These are phyloP conservation scores for Cygnus atratus DNA, from an alignment of 2,113 vertebrate genomes.

Conservation along the genomic window DNA sequence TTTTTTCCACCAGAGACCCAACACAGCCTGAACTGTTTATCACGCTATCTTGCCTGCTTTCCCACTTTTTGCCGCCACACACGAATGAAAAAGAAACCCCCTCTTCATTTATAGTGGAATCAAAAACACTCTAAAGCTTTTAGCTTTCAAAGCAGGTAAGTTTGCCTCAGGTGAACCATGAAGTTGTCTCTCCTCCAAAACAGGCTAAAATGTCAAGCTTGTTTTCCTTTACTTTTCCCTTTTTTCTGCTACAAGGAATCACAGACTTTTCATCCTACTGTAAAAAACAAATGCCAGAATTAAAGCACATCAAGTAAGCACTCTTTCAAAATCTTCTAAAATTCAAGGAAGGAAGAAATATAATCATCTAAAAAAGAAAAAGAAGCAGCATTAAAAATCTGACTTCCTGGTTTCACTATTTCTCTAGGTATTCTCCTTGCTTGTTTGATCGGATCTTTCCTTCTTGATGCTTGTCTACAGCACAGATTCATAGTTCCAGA, in stretches of 20 bases:
- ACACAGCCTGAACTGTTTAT: constrained; percentile 57
- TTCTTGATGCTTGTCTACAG: constrained; percentile 69
- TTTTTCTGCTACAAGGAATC: constrained; percentile 63
- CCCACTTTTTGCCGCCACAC: constrained; percentile 58
- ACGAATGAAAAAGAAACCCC: constrained; percentile 46
- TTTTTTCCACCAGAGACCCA: constrained; percentile 57
- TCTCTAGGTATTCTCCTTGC: constrained; percentile 24
- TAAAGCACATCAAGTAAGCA: constrained; percentile 61
- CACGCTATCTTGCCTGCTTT: constrained; percentile 42
- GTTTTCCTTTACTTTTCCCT: constrained; percentile 41
- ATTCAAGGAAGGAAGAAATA: constrained; percentile 43
- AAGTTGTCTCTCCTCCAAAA: constrained; percentile 44
- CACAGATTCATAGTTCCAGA: constrained; percentile 64
- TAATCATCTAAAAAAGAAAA: constrained; percentile 40
- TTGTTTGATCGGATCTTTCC: constrained; percentile 38
- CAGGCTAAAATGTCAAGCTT: constrained; percentile 4
- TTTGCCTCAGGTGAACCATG: constrained; percentile 50
- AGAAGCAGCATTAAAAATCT: constrained; percentile 48
- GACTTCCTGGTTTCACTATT: constrained; percentile 41
- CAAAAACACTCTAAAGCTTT: constrained; percentile 43
- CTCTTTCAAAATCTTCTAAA: constrained; percentile 60
- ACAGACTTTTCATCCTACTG: constrained; percentile 48
- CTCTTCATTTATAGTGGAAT: constrained; percentile 57
- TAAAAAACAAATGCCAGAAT: constrained; percentile 64
- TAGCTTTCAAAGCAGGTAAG: constrained; percentile 26